Conservation (phyloP, 1,140 invertebrate species). For the Acromyrmex charruanus region DNA sequence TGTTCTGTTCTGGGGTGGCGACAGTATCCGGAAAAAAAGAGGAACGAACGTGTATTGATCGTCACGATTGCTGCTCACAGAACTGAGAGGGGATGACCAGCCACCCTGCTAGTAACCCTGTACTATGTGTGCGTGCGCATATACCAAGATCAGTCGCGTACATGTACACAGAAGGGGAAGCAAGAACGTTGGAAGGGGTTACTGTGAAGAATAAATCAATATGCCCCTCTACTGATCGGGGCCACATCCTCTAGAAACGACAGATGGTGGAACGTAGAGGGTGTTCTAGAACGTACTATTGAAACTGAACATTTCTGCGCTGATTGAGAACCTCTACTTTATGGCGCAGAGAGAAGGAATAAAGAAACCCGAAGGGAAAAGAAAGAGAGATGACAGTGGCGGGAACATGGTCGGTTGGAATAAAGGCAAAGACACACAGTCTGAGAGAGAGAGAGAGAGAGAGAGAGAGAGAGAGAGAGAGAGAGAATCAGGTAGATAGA, state of each 20-base stretch:
- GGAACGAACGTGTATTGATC: constrained; percentile 73
- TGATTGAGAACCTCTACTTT: constrained; percentile 70
- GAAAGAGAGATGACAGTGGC: constrained; percentile 35
- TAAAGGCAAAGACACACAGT: constrained; percentile 54
- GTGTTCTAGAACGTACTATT: constrained; percentile 6
- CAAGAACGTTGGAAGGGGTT: constrained; percentile 67
- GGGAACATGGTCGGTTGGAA: constrained; percentile 23
- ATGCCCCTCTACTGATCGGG: constrained; percentile 73
- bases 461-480: constrained; percentile 47
- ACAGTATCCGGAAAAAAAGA: constrained; percentile 60
- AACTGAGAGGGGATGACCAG: constrained; percentile 48
- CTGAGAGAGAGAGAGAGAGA: constrained; percentile 40
- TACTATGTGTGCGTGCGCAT: constrained; percentile 13
- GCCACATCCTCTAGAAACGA: constrained; percentile 70
- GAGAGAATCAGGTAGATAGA: constrained; percentile 62
- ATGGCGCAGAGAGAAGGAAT: constrained; percentile 32
- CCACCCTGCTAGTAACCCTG: constrained; percentile 41
- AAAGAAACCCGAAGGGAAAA: constrained; percentile 35
- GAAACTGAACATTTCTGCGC: constrained; percentile 35
- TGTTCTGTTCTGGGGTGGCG: constrained; percentile 31
- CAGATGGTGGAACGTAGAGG: constrained; percentile 69
- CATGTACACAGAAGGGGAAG: constrained; percentile 19
- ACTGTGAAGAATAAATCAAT: constrained; percentile 76
- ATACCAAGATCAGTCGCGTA: not conserved
- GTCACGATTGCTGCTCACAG: constrained; percentile 48